Base-by-base conservation (phyloP, 2,888 invertebrate genomes). In the Athalia circularis region DNA sequence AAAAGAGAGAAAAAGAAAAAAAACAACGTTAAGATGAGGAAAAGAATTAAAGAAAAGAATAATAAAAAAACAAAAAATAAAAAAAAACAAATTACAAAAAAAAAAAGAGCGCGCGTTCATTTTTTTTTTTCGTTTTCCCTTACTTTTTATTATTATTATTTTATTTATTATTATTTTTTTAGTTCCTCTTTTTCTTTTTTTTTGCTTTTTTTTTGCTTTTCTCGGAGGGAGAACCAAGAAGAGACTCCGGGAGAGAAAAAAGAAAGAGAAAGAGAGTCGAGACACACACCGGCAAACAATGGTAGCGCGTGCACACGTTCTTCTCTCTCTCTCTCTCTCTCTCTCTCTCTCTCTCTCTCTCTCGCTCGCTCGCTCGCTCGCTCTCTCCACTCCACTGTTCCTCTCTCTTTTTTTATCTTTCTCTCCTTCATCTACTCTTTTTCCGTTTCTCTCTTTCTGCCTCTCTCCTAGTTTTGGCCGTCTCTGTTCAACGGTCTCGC, bases 251-350 rank as follows among this genome's bases (percentile, higher is more conserved):
- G 65, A 65, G 65, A 65, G 65, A 48, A 65, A 64, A 47, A 43
- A 68, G 45, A 59, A 65, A 59, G 65, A 77, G 75, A 72, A 67
- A 81, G 81, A 77, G 80, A 80, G 76, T 80, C 79, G 80, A 80
- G 87, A 88, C 87, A 88, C 86, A 87, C 88, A 88, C 88, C 57
- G 87, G 88, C 88, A 88, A 89, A 89, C 89, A 89, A 89, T 89
- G 88, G 87, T 85, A 88, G 86, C 88, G 89, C 88, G 89, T 88
- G 88, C 87, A 88, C 86, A 81, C 82, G 77, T 75, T 79, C 77
- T 79, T 81, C 80, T 80, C 80, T 81, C 81, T 83, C 82, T 82
- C 83, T 79, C 78, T 65, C 79, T 80, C 68, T 78, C 80, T 77
- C 77, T 79, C 65, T 78, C n/a, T n/a, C n/a, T 81, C 80, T 80